Evolutionary conservation across 2,113 vertebrate genomes (phyloP), one percentile per base, ranked within the genome.

Genomic region (zebrafish (Danio rerio)): DNA sequence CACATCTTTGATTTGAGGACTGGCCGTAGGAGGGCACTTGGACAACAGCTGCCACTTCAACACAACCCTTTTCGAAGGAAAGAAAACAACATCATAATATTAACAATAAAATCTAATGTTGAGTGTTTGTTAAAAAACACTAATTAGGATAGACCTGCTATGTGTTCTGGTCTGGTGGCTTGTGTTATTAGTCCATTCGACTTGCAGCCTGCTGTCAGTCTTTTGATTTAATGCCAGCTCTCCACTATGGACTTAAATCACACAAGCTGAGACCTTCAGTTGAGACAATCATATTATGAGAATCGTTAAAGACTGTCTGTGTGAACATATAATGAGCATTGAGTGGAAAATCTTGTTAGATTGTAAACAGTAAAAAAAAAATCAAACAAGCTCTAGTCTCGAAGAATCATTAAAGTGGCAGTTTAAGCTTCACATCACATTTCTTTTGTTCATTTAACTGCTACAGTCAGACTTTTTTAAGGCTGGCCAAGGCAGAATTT

Each of bases 1-100:
- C 12, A 61, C 43, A 16, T 40, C 56, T 76, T 45, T 76, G n/a
- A 61, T 61, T 76, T 61, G 11, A 59, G 53, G 40, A 61, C 68
- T 65, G 20, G 9, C 18, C 68, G 20, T 61, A 55, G 31, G 62
- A 47, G 43, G 56, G 55, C 72, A 59, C 42, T 75, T 59, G 40
- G n/a, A 75, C 11, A 68, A 47, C 9, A 42, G 65, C 9, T 69
- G 55, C 43, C 55, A 21, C 20, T 62, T 16, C 43, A 68, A n/a
- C 65, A 68, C 68, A 62, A 8, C 56, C 12, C 73, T 18, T 9
- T 74, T 58, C 43, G 31, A 18, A 81, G 10, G 4, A 59, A 63
- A 53, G 10, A 42, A 16, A 15, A 71, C 11, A 72, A 72, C 47
- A 66, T 74, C 13, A 31, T 13, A 18, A 3, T 16, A 50, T 7